Evolutionary conservation across 37 sponge, comb jelly and placozoan species (phyloP), one percentile per base, ranked within the genome.

Genomic region (Chondrilla cf. caribensis): DNA sequence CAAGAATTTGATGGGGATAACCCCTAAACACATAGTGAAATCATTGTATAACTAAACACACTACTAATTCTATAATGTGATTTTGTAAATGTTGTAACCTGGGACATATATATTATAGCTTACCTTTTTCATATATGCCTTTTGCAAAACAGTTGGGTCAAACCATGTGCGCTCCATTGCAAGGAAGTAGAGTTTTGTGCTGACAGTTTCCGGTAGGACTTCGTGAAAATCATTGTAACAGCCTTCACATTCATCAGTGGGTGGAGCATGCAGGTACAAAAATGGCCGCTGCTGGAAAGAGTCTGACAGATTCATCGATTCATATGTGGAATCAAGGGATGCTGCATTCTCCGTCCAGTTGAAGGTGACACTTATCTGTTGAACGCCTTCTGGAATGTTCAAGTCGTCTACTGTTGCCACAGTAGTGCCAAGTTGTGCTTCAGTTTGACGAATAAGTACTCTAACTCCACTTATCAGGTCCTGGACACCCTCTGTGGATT

Each of bases 181-280:
- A 36, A 68, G 70, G 7, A 68, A 68, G 37, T 68, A 68, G 19
- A 68, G 70, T 28, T 37, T 68, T 68, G 70, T 37, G 28, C 36
- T 36, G 2, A 68, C 37, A n/a, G 18, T 68, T 28, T 29, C 37
- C 21, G 70, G 70, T 35, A 36, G 28, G 19, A 33, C 37, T 17
- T 68, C 37, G 32, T 68, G 37, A 6, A 68, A 68, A 19, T 21
- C 37, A 21, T 68, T 3, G 70, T 35, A 68, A 37, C 70, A 68
- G 37, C 7, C 33, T 68, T n/a, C 70, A 11, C 70, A 68, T 29
- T 21, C 70, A 3, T 68, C 70, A n/a, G 28, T 28, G 32, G 70
- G 70, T 4, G 33, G 70, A 2, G 70, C 33, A 35, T 36, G 70
- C 4, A 68, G 19, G 32, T 29, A 33, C 37, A 68, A 6, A 7